Percentiles rank a stretch among this genome's conserved stretches.
Evolutionary conservation across 64 coral and sea anemone species (phyloP).

Genomic region (Dendronephthya gigantea): DNA sequence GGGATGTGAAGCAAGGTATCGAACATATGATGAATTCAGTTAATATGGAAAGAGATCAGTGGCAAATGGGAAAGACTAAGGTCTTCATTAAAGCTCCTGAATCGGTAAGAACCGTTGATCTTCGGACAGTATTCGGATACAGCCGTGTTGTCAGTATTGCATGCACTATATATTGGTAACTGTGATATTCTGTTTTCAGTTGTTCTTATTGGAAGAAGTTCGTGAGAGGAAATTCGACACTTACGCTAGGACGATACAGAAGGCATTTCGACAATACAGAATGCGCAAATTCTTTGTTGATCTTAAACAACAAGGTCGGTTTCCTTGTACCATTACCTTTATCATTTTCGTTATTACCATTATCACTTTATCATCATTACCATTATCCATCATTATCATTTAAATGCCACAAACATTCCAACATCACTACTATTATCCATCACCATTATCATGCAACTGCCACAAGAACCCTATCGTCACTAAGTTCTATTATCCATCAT

Average conservation of each 20-base stretch:
- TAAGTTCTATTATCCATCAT: too few relatives aligned
- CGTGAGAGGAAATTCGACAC: conserved; percentile 89
- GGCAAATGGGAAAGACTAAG: conserved; percentile 85
- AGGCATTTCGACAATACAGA: conserved; percentile 84
- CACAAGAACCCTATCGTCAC: too few relatives aligned
- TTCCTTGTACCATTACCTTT: neutral
- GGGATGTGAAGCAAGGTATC: conserved; percentile 68
- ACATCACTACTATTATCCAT: too few relatives aligned
- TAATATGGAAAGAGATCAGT: conserved; percentile 94
- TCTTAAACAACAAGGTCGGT: conserved; percentile 87
- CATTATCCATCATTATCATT: too few relatives aligned
- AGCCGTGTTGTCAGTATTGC: neutral
- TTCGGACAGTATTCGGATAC: too few relatives aligned
- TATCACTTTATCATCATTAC: too few relatives aligned
- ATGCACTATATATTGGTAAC: too few relatives aligned
- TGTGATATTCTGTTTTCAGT: conserved; percentile 47
- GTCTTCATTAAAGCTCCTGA: conserved; percentile 93
- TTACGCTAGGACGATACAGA: conserved; percentile 83
- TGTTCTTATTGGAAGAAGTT: conserved; percentile 94
- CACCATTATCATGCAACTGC: too few relatives aligned
- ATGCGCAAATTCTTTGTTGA: conserved; percentile 86
- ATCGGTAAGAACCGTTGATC: conserved; percentile 77
- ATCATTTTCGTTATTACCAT: too few relatives aligned
- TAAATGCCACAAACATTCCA: too few relatives aligned
- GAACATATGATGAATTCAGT: conserved; percentile 83